A percentile compares a stretch with the other conserved stretches of the same genome.
These are phyloP conservation scores for Scaptomyza reducta DNA, from an alignment of 2,888 invertebrate genomes.

Conservation along the genomic window DNA sequence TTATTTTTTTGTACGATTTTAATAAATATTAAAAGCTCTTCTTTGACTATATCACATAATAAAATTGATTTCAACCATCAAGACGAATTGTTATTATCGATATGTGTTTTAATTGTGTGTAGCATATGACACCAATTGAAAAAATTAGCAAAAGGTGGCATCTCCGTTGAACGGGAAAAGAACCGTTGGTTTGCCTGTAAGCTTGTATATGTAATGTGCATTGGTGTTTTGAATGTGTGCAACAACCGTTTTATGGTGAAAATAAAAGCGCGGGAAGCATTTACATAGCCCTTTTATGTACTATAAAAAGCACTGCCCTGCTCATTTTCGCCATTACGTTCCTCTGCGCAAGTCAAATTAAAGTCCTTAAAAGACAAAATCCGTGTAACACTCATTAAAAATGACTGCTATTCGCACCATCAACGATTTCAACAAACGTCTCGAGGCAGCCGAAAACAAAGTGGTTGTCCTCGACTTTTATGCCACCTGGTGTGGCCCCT, in stretches of 20 bases:
- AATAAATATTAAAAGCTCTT: neutral
- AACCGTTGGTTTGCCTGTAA: slow-evolving; percentile 27
- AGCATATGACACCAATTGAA: neutral
- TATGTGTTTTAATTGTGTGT: neutral
- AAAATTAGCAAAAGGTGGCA: slow-evolving; percentile 18
- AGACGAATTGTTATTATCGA: neutral
- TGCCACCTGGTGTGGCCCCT: slow-evolving; percentile 68
- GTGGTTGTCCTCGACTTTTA: slow-evolving; percentile 64
- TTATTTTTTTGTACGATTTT: neutral
- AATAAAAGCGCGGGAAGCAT: slow-evolving; percentile 20
- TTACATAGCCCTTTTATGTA: neutral
- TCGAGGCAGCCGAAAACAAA: slow-evolving; percentile 47
- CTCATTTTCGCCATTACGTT: neutral
- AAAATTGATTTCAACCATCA: neutral
- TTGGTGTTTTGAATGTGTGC: slow-evolving; percentile 1
- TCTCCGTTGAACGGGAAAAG: neutral
- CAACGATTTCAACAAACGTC: slow-evolving; percentile 59
- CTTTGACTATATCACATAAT: neutral
- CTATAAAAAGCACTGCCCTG: slow-evolving; percentile 9
- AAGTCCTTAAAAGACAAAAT: neutral
- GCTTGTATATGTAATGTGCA: neutral
- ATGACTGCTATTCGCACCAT: slow-evolving; percentile 54
- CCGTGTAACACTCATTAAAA: neutral
- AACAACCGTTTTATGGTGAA: slow-evolving; percentile 14
- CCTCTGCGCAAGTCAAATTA: neutral